phyloP scores from a whole-genome alignment of 1,140 invertebrate genomes.

The Drosophila murphyi region DNA sequence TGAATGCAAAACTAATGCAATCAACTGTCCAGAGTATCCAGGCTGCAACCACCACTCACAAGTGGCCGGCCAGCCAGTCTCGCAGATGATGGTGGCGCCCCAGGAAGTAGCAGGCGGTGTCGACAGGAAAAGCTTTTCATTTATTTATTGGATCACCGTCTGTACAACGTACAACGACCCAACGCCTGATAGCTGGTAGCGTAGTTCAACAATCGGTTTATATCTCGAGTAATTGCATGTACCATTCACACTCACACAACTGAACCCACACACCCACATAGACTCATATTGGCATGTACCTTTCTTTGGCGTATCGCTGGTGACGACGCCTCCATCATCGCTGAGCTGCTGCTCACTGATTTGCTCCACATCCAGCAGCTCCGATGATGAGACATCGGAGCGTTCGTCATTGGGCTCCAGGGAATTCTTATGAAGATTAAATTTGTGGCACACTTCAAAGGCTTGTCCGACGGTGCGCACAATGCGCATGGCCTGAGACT shows the following conservation, averaged over 20 bases:
- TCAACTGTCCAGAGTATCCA: slow-evolving; percentile 10
- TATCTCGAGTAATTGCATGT: slow-evolving; percentile 22
- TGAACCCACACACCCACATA: neutral
- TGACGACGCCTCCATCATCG: slow-evolving; percentile 85
- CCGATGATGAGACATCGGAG: slow-evolving; percentile 87
- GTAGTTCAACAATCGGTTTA: slow-evolving; percentile 26
- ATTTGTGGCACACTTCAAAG: slow-evolving; percentile 99
- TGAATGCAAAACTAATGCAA: slow-evolving; percentile 74
- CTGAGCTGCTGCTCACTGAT: slow-evolving; percentile 85
- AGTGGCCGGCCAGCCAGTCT: slow-evolving; percentile 28
- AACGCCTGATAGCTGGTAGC: neutral
- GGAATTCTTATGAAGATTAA: slow-evolving; percentile 87
- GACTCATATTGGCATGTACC: slow-evolving; percentile 73
- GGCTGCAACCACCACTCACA: slow-evolving; percentile 30
- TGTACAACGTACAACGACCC: slow-evolving; percentile 34
- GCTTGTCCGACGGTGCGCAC: slow-evolving; percentile 99
- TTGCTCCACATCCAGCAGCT: slow-evolving; percentile 84
- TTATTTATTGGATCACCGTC: slow-evolving; percentile 68
- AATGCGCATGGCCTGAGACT: slow-evolving; percentile 99
- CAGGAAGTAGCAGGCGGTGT: slow-evolving; percentile 53
- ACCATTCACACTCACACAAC: neutral
- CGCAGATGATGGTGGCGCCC: slow-evolving; percentile 28
- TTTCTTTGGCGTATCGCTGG: slow-evolving; percentile 85
- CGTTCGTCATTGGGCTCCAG: slow-evolving; percentile 87
- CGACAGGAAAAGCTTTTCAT: slow-evolving; percentile 69